These are phyloP conservation scores for Umimayanthus kanabou DNA, from an alignment of 92 coral and sea anemone species.

Conservation along the genomic window DNA sequence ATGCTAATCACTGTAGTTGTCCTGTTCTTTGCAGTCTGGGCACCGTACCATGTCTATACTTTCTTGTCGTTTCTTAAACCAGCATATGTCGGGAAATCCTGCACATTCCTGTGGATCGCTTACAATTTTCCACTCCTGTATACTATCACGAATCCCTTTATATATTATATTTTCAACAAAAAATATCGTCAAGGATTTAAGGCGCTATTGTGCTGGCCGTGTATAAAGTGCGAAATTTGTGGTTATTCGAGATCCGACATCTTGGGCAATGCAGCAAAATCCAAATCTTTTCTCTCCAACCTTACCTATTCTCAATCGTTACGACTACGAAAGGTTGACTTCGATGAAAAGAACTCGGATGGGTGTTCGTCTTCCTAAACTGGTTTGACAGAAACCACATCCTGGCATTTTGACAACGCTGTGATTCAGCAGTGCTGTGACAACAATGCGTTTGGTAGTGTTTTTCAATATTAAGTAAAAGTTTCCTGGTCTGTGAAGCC, in stretches of 20 bases:
- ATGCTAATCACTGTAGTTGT: slow-evolving; percentile 30
- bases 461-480: no score
- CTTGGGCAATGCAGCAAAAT: not conserved
- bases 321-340: not conserved
- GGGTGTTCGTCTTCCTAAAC: not conserved
- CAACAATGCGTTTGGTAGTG: no score
- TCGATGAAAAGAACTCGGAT: not conserved
- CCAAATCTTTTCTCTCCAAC: not conserved
- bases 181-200: slow-evolving; percentile 34
- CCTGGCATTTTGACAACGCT: no score
- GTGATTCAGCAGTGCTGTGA: no score
- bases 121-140: slow-evolving; percentile 22
- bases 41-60: slow-evolving; percentile 34
- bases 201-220: slow-evolving; percentile 5
- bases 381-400: no score
- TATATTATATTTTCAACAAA: slow-evolving; percentile 26
- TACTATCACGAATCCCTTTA: slow-evolving; percentile 29
- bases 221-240: not conserved
- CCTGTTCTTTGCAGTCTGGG: slow-evolving; percentile 23
- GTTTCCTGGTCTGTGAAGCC: no score
- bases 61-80: slow-evolving; percentile 27
- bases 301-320: not conserved
- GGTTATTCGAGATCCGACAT: not conserved
- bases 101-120: slow-evolving; percentile 30
- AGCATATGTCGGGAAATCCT: not conserved